Evolutionary conservation across 2,113 vertebrate species (phyloP).

Genomic region (Dromas ardeola): DNA sequence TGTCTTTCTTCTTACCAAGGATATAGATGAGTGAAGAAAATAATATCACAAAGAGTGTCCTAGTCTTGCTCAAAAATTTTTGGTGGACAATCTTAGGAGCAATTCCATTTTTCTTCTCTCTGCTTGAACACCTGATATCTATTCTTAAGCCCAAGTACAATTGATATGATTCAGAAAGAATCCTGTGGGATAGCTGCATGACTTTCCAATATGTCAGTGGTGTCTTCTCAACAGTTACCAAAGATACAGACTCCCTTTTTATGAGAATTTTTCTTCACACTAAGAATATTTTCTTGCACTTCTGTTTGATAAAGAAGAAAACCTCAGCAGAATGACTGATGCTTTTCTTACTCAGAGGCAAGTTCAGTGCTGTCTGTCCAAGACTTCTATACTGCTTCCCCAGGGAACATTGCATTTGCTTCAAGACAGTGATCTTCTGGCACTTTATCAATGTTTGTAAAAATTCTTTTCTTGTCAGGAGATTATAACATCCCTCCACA

Average conservation of each 20-base stretch:
- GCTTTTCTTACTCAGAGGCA: neutral
- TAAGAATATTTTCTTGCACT: neutral
- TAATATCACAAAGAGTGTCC: rapidly evolving
- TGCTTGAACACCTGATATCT: neutral
- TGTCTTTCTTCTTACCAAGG: neutral
- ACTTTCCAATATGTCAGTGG: neutral
- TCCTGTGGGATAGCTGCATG: neutral
- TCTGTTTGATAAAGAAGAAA: neutral
- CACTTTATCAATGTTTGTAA: neutral
- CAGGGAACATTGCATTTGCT: neutral
- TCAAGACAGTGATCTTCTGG: neutral
- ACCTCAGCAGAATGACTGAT: neutral
- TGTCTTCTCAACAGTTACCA: neutral
- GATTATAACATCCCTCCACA: neutral
- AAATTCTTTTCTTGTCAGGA: constrained; percentile 5
- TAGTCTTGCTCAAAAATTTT: neutral
- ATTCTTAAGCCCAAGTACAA: neutral
- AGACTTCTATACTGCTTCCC: neutral
- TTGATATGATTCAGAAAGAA: neutral
- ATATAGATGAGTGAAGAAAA: neutral
- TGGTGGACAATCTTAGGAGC: neutral
- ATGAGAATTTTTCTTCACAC: neutral
- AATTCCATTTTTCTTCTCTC: neutral
- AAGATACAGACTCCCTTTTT: neutral
- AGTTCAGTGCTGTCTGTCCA: neutral